A percentile compares a stretch with the other conserved stretches of the same genome.
These are phyloP conservation scores for Propithecus perrieri DNA, from an alignment of 2,797 vertebrate genomes.

Conservation along the genomic window DNA sequence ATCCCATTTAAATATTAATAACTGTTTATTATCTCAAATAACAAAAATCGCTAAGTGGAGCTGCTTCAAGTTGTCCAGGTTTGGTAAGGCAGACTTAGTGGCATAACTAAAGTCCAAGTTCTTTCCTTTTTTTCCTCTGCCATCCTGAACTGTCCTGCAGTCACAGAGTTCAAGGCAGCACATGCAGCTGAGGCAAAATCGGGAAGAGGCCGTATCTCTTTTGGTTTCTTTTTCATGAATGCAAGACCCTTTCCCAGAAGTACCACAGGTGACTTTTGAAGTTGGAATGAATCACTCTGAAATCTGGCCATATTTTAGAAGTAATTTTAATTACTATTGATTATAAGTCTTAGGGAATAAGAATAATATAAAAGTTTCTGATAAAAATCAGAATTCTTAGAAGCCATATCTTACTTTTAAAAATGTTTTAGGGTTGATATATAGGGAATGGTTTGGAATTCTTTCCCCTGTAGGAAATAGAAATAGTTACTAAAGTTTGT, in stretches of 20 bases:
- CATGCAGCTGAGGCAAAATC: background rate
- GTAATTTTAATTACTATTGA: background rate
- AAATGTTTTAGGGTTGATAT: background rate
- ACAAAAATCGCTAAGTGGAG: background rate
- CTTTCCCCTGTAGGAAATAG: background rate
- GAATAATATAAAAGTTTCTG: background rate
- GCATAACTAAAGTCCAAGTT: background rate
- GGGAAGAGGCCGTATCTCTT: background rate
- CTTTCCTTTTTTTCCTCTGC: background rate
- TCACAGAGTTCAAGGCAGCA: background rate
- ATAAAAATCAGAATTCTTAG: constrained; percentile 32
- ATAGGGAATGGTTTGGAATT: background rate
- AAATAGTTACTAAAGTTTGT: background rate
- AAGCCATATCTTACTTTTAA: background rate
- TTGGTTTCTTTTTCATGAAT: background rate
- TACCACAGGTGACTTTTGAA: background rate
- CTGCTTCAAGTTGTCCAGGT: background rate
- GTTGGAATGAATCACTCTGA: background rate
- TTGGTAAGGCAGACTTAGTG: background rate
- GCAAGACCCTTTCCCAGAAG: background rate
- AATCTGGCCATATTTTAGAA: constrained; percentile 1
- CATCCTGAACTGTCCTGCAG: background rate
- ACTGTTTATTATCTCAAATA: background rate
- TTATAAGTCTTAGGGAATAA: constrained; percentile 7
- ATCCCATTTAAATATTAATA: background rate